These are phyloP conservation scores for Coelopa frigida DNA, from an alignment of 1,140 invertebrate species.

Conservation along the genomic window DNA sequence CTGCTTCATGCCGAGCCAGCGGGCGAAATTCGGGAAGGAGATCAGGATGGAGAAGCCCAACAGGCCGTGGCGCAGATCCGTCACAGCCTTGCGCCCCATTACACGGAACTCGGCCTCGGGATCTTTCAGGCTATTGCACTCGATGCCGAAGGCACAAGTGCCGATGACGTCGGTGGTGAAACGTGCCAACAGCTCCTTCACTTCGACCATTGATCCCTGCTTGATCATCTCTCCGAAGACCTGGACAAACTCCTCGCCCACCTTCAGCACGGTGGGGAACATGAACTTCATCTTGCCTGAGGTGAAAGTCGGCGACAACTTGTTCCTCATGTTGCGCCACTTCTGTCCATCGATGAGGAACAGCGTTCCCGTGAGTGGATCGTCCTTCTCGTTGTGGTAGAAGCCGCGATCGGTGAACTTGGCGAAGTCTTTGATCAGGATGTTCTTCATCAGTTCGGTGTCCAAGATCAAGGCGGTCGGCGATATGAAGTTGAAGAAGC, in stretches of 20 bases:
- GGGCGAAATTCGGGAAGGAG: conserved; percentile 16
- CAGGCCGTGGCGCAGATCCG: conserved; percentile 7
- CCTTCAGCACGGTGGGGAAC: conserved; percentile 47
- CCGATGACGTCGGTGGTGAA: conserved; percentile 58
- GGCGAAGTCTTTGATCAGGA: conserved; percentile 52
- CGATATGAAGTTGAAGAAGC: conserved; percentile 24
- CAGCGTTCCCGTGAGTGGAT: conserved; percentile 47
- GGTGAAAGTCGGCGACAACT: conserved; percentile 57
- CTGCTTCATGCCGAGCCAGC: conserved; percentile 16
- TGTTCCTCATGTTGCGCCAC: conserved; percentile 54
- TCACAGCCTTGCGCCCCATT: conserved; percentile 22
- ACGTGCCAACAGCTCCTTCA: conserved; percentile 45
- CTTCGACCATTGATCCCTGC: conserved; percentile 17
- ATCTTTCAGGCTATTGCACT: conserved; percentile 49
- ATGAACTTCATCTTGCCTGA: conserved; percentile 55
- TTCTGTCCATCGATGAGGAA: conserved; percentile 48
- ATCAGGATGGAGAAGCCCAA: conserved; percentile 5
- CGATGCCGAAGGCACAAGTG: conserved; percentile 52
- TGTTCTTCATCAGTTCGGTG: conserved; percentile 43
- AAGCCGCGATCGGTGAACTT: conserved; percentile 49
- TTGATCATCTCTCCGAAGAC: background rate
- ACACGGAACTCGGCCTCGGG: conserved; percentile 46
- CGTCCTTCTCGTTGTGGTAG: conserved; percentile 43
- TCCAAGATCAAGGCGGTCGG: conserved; percentile 27
- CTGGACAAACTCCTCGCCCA: conserved; percentile 25